Evolutionary conservation across 1,140 invertebrate species (phyloP), one percentile per base, ranked within the genome.

Genomic region (Neodiprion fabricii): DNA sequence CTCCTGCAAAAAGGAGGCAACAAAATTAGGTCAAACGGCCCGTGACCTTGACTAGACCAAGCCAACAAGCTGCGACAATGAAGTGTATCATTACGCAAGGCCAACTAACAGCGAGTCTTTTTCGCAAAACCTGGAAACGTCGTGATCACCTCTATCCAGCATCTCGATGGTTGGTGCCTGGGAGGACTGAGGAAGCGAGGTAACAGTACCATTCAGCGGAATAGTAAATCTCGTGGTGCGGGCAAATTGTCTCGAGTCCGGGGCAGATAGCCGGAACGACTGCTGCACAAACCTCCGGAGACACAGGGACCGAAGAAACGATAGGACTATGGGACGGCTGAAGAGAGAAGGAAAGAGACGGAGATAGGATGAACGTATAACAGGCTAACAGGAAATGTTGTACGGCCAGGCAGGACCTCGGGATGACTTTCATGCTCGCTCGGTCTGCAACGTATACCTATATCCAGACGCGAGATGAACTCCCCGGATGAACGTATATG

Each of bases 401-500:
- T 83, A 83, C 74, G 77, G 50, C 65, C 72, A 75, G 72, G 68
- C 67, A n/a, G 74, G 68, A 65, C 71, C 70, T 69, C 72, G 50
- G 65, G 48, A 68, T 73, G 70, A 67, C 72, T 23, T 23, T 21
- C 49, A 61, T 68, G 74, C 72, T 75, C 67, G 77, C 73, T 81
- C 71, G 77, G 65, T 68, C 72, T 70, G 67, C 66, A 70, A 71
- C 71, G 74, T 71, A 65, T 75, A 75, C 67, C 72, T 69, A 77
- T 74, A 48, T 74, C 11, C 66, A 67, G 79, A 81, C 73, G 74
- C 78, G 76, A 82, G 81, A 85, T 84, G 82, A 83, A 80, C 81
- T 79, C 77, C 72, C 67, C 70, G 78, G 82, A 83, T 82, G 84
- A 82, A 84, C 84, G 78, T 86, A 86, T 85, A 86, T 84, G 85